A percentile compares a stretch with the other conserved stretches of the same genome.
These are phyloP conservation scores for Diarsia mendica DNA, from an alignment of 2,888 invertebrate species.

Conservation along the genomic window DNA sequence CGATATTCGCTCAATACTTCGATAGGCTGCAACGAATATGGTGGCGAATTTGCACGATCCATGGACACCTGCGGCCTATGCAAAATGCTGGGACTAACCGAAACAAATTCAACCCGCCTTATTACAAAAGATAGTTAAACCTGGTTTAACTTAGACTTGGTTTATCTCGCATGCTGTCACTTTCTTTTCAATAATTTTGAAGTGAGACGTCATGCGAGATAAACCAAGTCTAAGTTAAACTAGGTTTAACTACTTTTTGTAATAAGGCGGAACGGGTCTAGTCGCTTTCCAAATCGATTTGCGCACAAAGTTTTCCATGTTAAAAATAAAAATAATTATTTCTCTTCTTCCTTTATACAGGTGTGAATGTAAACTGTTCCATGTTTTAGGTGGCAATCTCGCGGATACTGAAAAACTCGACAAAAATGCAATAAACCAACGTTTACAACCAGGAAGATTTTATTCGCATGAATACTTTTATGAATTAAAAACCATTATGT, in stretches of 20 bases:
- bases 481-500: not conserved
- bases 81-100: slow-evolving; percentile 18
- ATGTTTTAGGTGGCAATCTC: slow-evolving; percentile 31
- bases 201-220: no score
- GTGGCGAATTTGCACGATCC: slow-evolving; percentile 31
- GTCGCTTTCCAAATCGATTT: slow-evolving; percentile 22
- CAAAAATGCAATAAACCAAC: slow-evolving; percentile 33
- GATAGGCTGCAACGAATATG: slow-evolving; percentile 26
- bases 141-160: no score
- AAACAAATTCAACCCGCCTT: no score
- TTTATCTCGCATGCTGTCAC: no score
- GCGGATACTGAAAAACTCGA: slow-evolving; percentile 6
- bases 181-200: no score
- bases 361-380: slow-evolving; percentile 17
- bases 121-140: no score
- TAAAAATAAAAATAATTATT: slow-evolving; percentile 42
- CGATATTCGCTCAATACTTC: slow-evolving; percentile 20
- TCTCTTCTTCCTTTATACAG: slow-evolving; percentile 9
- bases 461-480: slow-evolving; percentile 27
- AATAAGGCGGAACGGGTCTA: slow-evolving; percentile 21
- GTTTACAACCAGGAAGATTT: slow-evolving; percentile 21
- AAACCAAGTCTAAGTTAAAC: no score
- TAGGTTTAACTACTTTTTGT: no score
- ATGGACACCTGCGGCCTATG: slow-evolving; percentile 43
- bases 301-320: slow-evolving; percentile 21